phyloP scores from a whole-genome alignment of 2,888 invertebrate species.

The Meiosimyza decipiens region DNA sequence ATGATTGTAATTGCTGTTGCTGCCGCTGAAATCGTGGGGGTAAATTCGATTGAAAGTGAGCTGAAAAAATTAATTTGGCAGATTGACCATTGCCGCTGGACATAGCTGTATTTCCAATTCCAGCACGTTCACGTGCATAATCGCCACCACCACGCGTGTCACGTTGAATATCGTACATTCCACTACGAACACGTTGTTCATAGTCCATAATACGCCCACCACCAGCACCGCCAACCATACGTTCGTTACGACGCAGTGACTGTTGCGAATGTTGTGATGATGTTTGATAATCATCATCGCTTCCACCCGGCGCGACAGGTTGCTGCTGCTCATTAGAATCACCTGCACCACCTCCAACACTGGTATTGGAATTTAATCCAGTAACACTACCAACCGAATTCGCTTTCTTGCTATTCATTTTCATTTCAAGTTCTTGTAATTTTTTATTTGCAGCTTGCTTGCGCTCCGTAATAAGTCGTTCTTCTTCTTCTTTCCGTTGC shows the following conservation, averaged over 20 bases:
- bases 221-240: slow-evolving; percentile 36
- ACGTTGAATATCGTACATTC: slow-evolving; percentile 40
- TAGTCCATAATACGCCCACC: slow-evolving; percentile 49
- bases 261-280: slow-evolving; percentile 30
- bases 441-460: slow-evolving; percentile 74
- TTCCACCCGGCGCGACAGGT: slow-evolving; percentile 42
- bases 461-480: slow-evolving; percentile 78
- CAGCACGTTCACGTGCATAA: slow-evolving; percentile 17
- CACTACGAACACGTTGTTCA: slow-evolving; percentile 41
- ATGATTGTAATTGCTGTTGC: slow-evolving; percentile 69
- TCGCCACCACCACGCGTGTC: slow-evolving; percentile 38
- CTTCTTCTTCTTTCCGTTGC: slow-evolving; percentile 89
- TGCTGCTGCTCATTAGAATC: slow-evolving; percentile 34
- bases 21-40: slow-evolving; percentile 86
- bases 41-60: slow-evolving; percentile 83
- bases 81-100: slow-evolving; percentile 48
- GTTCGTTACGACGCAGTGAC: slow-evolving; percentile 40
- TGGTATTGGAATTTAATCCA: background rate
- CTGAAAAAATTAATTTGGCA: slow-evolving; percentile 70
- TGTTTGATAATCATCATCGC: slow-evolving; percentile 47
- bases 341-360: slow-evolving; percentile 34
- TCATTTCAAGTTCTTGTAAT: slow-evolving; percentile 76
- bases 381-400: slow-evolving; percentile 47
- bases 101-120: slow-evolving; percentile 37
- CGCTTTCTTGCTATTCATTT: slow-evolving; percentile 72